phyloP scores from a whole-genome alignment of 2,888 invertebrate species.

The Polyommatus icarus region DNA sequence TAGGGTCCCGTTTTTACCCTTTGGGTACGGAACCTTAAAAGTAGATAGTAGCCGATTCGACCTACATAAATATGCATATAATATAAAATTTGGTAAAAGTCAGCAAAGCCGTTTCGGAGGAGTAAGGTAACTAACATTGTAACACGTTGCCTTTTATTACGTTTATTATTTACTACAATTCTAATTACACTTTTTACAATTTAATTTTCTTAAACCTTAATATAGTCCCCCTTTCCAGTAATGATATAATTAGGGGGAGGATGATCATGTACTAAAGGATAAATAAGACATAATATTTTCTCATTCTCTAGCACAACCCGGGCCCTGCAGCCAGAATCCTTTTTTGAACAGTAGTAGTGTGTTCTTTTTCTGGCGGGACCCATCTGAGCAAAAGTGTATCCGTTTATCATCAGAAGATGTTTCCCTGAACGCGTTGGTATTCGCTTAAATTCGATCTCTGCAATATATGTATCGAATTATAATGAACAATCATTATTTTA shows the following conservation, averaged over 20 bases:
- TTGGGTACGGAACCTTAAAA: too few relatives aligned
- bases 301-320: slow-evolving; percentile 37
- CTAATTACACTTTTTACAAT: too few relatives aligned
- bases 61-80: too few relatives aligned
- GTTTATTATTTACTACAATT: not conserved
- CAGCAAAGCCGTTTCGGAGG: too few relatives aligned
- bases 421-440: slow-evolving; percentile 40
- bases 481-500: not conserved
- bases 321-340: slow-evolving; percentile 40
- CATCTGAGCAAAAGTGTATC: slow-evolving; percentile 46
- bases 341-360: slow-evolving; percentile 46
- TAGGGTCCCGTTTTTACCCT: too few relatives aligned
- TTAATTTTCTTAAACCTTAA: slow-evolving; percentile 34
- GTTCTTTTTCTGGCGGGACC: slow-evolving; percentile 33
- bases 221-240: slow-evolving; percentile 40
- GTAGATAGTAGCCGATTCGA: too few relatives aligned
- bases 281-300: not conserved
- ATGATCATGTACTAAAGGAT: slow-evolving; percentile 32
- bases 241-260: slow-evolving; percentile 44
- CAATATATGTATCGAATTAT: not conserved
- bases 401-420: slow-evolving; percentile 44
- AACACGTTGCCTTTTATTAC: too few relatives aligned
- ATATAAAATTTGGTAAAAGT: too few relatives aligned
- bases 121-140: too few relatives aligned
- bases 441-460: slow-evolving; percentile 30